phyloP scores from a whole-genome alignment of 35 echinoderm and acorn worm genomes.

The Stichopus chloronotus region DNA sequence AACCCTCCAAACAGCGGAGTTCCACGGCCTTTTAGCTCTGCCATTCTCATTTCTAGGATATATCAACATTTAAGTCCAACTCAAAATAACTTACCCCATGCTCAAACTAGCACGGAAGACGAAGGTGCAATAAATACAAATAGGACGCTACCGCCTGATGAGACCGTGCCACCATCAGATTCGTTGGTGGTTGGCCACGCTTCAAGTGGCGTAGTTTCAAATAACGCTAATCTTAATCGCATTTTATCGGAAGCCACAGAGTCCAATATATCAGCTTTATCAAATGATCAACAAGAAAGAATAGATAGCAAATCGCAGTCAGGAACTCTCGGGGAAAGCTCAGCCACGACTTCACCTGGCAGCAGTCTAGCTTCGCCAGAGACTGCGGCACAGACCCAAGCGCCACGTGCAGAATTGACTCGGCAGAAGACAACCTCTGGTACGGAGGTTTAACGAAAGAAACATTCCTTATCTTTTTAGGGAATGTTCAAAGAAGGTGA shows the following conservation, averaged over 20 bases:
- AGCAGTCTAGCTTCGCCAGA: not conserved
- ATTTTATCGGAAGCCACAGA: constrained; percentile 11
- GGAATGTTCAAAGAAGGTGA: not conserved
- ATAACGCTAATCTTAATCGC: constrained; percentile 18
- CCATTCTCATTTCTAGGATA: constrained; percentile 33
- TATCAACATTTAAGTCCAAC: constrained; percentile 6
- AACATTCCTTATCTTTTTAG: not conserved
- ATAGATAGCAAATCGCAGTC: not conserved
- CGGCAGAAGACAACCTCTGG: constrained; percentile 11
- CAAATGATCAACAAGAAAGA: not conserved
- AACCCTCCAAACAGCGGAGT: not conserved
- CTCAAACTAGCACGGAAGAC: not conserved
- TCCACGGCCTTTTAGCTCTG: not conserved
- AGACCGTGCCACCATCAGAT: not conserved
- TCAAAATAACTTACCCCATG: constrained; percentile 20
- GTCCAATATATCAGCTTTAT: not conserved
- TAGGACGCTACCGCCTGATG: not conserved
- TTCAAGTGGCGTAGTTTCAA: not conserved
- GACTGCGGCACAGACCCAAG: not conserved
- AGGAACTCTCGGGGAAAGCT: not conserved
- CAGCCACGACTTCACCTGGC: not conserved
- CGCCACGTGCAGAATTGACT: not conserved
- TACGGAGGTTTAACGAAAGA: not conserved
- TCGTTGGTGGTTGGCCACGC: not conserved
- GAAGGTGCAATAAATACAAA: not conserved